These are phyloP conservation scores for Euplexia lucipara DNA, from an alignment of 2,888 invertebrate species.

Conservation along the genomic window DNA sequence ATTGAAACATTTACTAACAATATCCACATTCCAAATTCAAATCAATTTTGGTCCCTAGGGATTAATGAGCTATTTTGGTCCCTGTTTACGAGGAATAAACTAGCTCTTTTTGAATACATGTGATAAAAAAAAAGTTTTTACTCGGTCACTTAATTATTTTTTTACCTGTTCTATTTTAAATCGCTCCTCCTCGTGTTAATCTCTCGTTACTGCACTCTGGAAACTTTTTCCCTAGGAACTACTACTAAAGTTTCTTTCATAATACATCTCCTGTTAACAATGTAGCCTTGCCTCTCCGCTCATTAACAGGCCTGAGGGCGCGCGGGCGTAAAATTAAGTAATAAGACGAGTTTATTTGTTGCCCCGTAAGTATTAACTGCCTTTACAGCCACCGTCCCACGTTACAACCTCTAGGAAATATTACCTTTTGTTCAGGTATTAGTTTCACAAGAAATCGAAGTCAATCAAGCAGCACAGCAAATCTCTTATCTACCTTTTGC, in stretches of 20 bases:
- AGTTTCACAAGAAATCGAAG: constrained; percentile 2
- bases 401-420: constrained; percentile 33
- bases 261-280: constrained; percentile 32
- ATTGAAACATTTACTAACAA: too few relatives aligned
- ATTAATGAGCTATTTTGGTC: too few relatives aligned
- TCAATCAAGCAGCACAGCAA: too few relatives aligned
- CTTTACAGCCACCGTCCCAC: constrained; percentile 25
- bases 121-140: too few relatives aligned
- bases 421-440: constrained; percentile 24
- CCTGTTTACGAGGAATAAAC: too few relatives aligned
- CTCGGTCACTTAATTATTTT: too few relatives aligned
- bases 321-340: constrained; percentile 62
- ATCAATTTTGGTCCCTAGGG: too few relatives aligned
- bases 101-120: too few relatives aligned
- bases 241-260: constrained; percentile 13
- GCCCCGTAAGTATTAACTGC: constrained; percentile 57
- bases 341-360: constrained; percentile 60
- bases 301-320: constrained; percentile 56
- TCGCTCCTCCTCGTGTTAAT: not conserved
- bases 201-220: not conserved
- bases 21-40: too few relatives aligned
- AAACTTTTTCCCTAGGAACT: constrained; percentile 1
- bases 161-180: not conserved
- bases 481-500: too few relatives aligned
- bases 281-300: constrained; percentile 46